These are phyloP conservation scores for Phoenicopterus ruber DNA, from an alignment of 2,113 vertebrate genomes.

Conservation along the genomic window DNA sequence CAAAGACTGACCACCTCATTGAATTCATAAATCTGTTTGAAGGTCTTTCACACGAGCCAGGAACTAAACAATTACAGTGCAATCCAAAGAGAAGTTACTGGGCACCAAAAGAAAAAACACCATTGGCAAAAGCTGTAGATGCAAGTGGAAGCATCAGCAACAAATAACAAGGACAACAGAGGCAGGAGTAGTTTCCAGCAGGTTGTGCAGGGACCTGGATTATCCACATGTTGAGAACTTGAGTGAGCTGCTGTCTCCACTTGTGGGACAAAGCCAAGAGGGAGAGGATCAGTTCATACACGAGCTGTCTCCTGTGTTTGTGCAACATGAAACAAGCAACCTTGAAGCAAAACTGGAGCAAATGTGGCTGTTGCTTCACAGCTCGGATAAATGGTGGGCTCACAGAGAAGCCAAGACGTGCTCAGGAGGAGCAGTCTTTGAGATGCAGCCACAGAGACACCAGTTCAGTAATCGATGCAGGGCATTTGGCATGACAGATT, in stretches of 20 bases:
- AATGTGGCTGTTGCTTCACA: not conserved
- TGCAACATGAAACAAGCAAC: not conserved
- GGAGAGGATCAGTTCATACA: not conserved
- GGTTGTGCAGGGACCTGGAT: not conserved
- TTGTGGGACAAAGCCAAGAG: not conserved
- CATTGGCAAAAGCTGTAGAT: not conserved
- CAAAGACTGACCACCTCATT: not conserved
- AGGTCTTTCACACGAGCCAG: not conserved
- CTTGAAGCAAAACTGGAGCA: not conserved
- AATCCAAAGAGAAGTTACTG: not conserved
- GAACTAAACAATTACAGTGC: not conserved
- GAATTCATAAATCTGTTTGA: not conserved
- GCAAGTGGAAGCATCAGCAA: not conserved
- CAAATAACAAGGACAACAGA: not conserved
- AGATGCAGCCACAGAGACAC: not conserved
- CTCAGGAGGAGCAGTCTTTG: not conserved
- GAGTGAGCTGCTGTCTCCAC: not conserved
- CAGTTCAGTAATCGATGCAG: not conserved
- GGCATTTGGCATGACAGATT: not conserved
- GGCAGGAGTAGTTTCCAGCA: not conserved
- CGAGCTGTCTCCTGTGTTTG: not conserved
- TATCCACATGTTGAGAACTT: fast-evolving
- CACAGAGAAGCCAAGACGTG: not conserved
- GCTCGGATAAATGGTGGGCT: not conserved
- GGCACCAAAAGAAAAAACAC: not conserved